Base-by-base conservation (phyloP, 2,113 vertebrate species). In the Narcine bancroftii region DNA sequence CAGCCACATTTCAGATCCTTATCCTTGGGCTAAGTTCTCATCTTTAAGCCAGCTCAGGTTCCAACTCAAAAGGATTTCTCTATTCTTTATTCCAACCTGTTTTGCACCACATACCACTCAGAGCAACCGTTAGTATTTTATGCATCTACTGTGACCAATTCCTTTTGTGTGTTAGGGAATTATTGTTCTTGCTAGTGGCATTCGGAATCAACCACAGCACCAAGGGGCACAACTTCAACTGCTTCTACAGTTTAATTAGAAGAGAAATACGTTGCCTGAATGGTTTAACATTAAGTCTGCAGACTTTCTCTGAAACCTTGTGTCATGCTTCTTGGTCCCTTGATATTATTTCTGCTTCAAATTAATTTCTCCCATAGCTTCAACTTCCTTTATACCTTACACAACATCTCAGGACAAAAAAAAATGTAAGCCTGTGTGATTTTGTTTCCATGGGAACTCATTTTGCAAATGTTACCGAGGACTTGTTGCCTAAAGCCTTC, bases 371-470 rank as follows among this genome's bases (percentile, higher is more conserved):
- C 63, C 45, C 63, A 47, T 19, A 69, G 65, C 42, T 15, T 42
- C 39, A 39, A 66, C 89, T 42, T 71, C 36, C 53, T 69, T 69
- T 69, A 45, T 42, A 36, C 36, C 42, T 47, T 26, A 71, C 29
- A 45, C 39, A 66, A 1, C 24, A 71, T 0, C 21, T 71, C 24
- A 71, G 65, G 89, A 91, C 26, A 69, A 39, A 45, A 11, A 69
- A 69, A 47, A 36, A 45, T 29, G 39, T n/a, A 53, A 66, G 42
- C 63, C 29, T 26, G 4, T 24, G 29, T 69, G 33, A n/a, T 69
- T 69, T 69, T 29, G 89, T 91, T 91, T 91, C 89, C 89, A 69
- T 91, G 89, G 63, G 24, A 91, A 91, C 89, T 56, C 36, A 63
- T 42, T 36, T 39, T 42, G 42, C 3, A 91, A 91, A 69, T 69